Base-by-base conservation (phyloP, 2,797 vertebrate species). In the Dipus sagitta region DNA sequence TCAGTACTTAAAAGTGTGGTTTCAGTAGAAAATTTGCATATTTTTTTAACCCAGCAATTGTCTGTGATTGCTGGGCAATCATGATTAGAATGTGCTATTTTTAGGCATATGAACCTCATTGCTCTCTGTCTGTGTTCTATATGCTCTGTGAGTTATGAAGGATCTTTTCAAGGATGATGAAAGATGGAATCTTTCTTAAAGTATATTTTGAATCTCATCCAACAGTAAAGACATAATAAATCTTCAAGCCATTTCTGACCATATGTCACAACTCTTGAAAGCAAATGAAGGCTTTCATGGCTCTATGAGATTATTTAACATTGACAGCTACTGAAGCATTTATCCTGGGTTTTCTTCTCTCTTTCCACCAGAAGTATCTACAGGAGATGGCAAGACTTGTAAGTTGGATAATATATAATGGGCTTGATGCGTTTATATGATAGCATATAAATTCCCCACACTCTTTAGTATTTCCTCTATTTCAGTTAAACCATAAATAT, bases 241-340 rank as follows among this genome's bases (percentile, higher is more conserved):
- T 99, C 98, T 98, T 98, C 97, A 97, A 98, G 97, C 97, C 96
- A 98, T 98, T 98, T 98, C 98, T 98, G 98, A 98, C 98, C 98
- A 98, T 99, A 99, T 99, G 98, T 98, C 98, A 98, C 97, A 98
- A 98, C 97, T 98, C 98, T 98, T 98, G 93, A 97, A 98, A 97
- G 97, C 95, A 96, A 98, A 98, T 96, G 97, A 98, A 98, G 98
- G 91, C 97, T 97, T 98, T 97, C 96, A 94, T 97, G 98, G 98
- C 98, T 99, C 98, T 97, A 98, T 98, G 98, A 97, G 98, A 98
- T 98, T 98, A 98, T 97, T 97, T 96, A 98, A 96, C 98, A 98
- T 96, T 97, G 98, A 97, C 98, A 98, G 97, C 92, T 97, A 97
- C 94, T 94, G 94, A 97, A 86, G 88, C 88, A 95, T 92, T 97